A percentile compares a stretch with the other conserved stretches of the same genome.
phyloP scores from a whole-genome alignment of 2,113 vertebrate genomes.

The Psophia crepitans region DNA sequence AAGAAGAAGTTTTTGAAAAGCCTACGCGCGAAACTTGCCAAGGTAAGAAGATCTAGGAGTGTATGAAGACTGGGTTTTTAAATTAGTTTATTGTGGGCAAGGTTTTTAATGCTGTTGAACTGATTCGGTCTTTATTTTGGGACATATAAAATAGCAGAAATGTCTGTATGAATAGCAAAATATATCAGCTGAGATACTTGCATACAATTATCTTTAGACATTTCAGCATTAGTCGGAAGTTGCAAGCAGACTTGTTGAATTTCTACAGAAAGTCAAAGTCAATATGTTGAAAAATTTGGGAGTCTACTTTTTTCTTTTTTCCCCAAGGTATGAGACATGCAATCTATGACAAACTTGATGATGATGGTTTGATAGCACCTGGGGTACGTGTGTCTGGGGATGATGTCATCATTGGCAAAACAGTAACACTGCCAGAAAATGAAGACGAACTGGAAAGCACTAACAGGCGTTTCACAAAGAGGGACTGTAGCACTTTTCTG shows the following conservation, averaged over 20 bases:
- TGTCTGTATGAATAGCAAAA: background rate
- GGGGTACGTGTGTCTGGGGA: constrained; percentile 97
- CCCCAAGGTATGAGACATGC: constrained; percentile 93
- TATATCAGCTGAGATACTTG: background rate
- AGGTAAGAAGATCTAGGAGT: constrained; percentile 73
- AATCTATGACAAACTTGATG: constrained; percentile 97
- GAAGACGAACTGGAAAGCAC: constrained; percentile 95
- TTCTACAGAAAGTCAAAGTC: background rate
- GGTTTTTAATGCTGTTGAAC: background rate
- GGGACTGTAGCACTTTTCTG: constrained; percentile 96
- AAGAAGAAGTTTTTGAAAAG: constrained; percentile 98
- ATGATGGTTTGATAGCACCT: constrained; percentile 94
- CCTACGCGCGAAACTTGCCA: constrained; percentile 95
- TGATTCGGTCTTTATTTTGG: background rate
- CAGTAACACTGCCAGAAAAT: constrained; percentile 92
- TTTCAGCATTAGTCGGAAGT: background rate
- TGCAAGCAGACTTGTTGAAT: background rate
- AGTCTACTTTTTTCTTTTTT: background rate
- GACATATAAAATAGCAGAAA: background rate
- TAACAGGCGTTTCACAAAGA: constrained; percentile 92
- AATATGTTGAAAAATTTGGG: background rate
- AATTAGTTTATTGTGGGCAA: background rate
- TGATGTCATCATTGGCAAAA: constrained; percentile 99
- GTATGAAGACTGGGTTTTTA: background rate
- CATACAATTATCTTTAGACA: background rate